Evolutionary conservation across 2,888 invertebrate species (phyloP).

Genomic region (Fragum fragum): DNA sequence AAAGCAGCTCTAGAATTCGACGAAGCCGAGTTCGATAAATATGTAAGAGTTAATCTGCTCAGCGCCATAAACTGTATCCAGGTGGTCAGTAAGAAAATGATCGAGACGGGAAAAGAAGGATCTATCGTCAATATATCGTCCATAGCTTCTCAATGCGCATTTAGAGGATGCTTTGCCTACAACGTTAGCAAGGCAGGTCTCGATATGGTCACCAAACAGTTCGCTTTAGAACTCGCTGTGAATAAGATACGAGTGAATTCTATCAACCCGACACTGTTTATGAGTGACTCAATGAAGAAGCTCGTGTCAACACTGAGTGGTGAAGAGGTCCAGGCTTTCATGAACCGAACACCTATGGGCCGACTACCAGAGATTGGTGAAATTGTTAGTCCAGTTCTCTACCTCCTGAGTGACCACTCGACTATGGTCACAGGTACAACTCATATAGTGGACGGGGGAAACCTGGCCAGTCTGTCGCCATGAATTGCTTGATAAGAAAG

Average conservation of each 20-base stretch:
- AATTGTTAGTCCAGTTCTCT: slow-evolving; percentile 17
- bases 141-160: slow-evolving; percentile 89
- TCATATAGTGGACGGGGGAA: slow-evolving; percentile 19
- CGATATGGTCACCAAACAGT: slow-evolving; percentile 91
- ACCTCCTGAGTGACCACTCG: slow-evolving; percentile 21
- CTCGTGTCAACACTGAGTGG: not conserved
- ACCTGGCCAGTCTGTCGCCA: slow-evolving; percentile 1
- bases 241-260: slow-evolving; percentile 94
- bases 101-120: slow-evolving; percentile 91
- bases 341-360: slow-evolving; percentile 2
- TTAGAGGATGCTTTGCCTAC: slow-evolving; percentile 92
- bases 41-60: slow-evolving; percentile 92
- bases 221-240: slow-evolving; percentile 90
- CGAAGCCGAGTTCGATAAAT: not conserved
- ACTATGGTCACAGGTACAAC: slow-evolving; percentile 19
- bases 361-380: slow-evolving; percentile 10
- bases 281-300: slow-evolving; percentile 89
- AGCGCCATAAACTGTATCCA: slow-evolving; percentile 93
- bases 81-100: slow-evolving; percentile 92
- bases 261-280: slow-evolving; percentile 96
- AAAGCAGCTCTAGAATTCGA: not conserved
- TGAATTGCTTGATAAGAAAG: not conserved
- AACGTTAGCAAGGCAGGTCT: slow-evolving; percentile 95
- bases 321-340: not conserved
- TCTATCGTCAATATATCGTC: slow-evolving; percentile 97